Conservation (phyloP, 2,888 invertebrate genomes). For the Apamea anceps region DNA sequence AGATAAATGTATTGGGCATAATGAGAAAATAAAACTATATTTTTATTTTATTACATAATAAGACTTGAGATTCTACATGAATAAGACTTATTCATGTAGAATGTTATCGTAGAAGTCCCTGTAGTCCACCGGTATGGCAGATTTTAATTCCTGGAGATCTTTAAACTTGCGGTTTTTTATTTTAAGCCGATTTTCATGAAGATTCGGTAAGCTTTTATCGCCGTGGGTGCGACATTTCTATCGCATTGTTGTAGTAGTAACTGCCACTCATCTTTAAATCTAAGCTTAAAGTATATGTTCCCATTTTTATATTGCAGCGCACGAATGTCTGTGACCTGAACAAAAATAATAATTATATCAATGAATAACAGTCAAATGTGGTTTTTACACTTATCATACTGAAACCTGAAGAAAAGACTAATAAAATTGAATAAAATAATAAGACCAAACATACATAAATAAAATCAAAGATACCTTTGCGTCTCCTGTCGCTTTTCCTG, state of each 20-base stretch:
- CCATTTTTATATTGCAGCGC: slow-evolving; percentile 18
- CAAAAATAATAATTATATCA: slow-evolving; percentile 1
- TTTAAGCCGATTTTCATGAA: slow-evolving; percentile 4
- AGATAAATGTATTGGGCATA: slow-evolving; percentile 9
- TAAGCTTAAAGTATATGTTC: slow-evolving; percentile 10
- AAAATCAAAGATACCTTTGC: slow-evolving; percentile 14
- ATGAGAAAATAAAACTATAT: slow-evolving; percentile 10
- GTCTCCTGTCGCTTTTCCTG: slow-evolving; percentile 45
- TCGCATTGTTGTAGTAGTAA: slow-evolving; percentile 22
- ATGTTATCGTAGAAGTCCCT: slow-evolving; percentile 17
- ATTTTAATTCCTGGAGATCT: slow-evolving; percentile 14
- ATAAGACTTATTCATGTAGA: slow-evolving; percentile 15
- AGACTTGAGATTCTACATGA: too few species aligned
- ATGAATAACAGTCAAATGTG: slow-evolving; percentile 17
- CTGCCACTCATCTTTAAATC: slow-evolving; percentile 14
- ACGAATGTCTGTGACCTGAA: slow-evolving; percentile 27
- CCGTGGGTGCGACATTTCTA: slow-evolving; percentile 14
- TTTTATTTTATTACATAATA: slow-evolving; percentile 17
- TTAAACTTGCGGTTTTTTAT: slow-evolving; percentile 4
- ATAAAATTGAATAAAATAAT: slow-evolving; percentile 14
- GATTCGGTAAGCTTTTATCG: slow-evolving; percentile 19
- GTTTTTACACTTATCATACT: slow-evolving; percentile 9
- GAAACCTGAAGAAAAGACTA: slow-evolving; percentile 12
- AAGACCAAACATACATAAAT: background rate
- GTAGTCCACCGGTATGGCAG: slow-evolving; percentile 20